Evolutionary conservation across 1,140 invertebrate genomes (phyloP).

Genomic region (Papilio dardanus): DNA sequence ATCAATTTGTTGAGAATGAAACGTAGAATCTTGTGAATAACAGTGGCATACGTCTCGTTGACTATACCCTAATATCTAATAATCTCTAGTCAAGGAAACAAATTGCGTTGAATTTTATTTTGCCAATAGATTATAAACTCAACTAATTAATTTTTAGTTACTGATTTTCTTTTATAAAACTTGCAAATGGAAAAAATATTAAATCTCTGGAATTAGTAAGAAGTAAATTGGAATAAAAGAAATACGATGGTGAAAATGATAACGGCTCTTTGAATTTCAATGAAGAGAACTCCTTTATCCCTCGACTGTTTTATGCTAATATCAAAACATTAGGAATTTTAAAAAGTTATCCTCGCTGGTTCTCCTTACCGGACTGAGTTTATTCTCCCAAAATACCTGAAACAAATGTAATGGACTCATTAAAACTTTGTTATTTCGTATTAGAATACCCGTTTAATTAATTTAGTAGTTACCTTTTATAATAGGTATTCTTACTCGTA

Average conservation of each 20-base stretch:
- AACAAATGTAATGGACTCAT: slow-evolving; percentile 52
- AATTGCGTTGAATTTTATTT: too few species aligned
- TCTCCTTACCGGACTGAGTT: slow-evolving; percentile 53
- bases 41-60: too few species aligned
- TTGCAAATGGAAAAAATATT: not conserved
- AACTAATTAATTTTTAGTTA: too few species aligned
- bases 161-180: too few species aligned
- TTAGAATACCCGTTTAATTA: slow-evolving; percentile 12
- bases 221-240: slow-evolving; percentile 28
- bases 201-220: slow-evolving; percentile 37
- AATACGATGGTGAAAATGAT: slow-evolving; percentile 43
- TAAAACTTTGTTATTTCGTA: slow-evolving; percentile 20
- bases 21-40: too few species aligned
- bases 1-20: too few species aligned
- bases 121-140: too few species aligned
- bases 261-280: slow-evolving; percentile 56
- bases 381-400: slow-evolving; percentile 71
- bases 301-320: slow-evolving; percentile 57
- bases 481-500: not conserved
- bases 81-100: too few species aligned
- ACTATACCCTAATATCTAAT: too few species aligned
- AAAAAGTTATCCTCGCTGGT: slow-evolving; percentile 42
- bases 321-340: slow-evolving; percentile 35
- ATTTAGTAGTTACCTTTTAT: not conserved
- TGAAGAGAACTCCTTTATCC: not conserved